Evolutionary conservation across 2,797 vertebrate species (phyloP).

Genomic region (Emys orbicularis): DNA sequence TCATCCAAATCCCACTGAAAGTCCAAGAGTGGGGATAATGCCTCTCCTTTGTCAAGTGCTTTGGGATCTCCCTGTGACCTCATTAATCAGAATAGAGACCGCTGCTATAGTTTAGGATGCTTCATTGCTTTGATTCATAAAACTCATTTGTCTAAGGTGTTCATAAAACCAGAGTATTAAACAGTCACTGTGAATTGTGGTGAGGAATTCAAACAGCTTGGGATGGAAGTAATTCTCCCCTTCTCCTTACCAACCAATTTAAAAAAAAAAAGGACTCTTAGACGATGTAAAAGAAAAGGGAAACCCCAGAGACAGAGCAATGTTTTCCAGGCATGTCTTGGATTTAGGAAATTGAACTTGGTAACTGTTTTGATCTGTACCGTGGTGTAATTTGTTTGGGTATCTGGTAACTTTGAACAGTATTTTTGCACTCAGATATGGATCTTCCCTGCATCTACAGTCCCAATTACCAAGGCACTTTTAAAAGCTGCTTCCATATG

Average conservation of each 20-base stretch:
- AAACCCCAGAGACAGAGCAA: rapidly evolving
- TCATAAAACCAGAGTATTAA: background rate
- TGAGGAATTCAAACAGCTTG: rapidly evolving
- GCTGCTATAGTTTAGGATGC: background rate
- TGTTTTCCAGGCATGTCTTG: rapidly evolving
- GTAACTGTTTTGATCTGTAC: background rate
- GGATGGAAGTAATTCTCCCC: rapidly evolving
- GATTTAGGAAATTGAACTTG: rapidly evolving
- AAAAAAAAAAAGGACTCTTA: rapidly evolving
- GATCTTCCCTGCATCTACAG: rapidly evolving
- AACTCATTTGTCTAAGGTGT: background rate
- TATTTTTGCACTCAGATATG: background rate
- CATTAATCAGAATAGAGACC: background rate
- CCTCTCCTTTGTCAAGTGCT: background rate
- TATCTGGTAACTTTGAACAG: rapidly evolving
- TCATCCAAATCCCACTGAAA: too few relatives aligned
- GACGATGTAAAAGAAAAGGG: rapidly evolving
- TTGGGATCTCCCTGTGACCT: background rate
- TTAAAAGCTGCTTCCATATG: background rate
- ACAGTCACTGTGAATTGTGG: rapidly evolving
- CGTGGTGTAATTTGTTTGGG: background rate
- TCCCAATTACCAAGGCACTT: slow-evolving; percentile 7
- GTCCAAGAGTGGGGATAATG: background rate
- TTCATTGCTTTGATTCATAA: background rate
- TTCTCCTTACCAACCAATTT: background rate